Evolutionary conservation across 2,888 invertebrate species (phyloP).

Genomic region (Abscondita cerata): DNA sequence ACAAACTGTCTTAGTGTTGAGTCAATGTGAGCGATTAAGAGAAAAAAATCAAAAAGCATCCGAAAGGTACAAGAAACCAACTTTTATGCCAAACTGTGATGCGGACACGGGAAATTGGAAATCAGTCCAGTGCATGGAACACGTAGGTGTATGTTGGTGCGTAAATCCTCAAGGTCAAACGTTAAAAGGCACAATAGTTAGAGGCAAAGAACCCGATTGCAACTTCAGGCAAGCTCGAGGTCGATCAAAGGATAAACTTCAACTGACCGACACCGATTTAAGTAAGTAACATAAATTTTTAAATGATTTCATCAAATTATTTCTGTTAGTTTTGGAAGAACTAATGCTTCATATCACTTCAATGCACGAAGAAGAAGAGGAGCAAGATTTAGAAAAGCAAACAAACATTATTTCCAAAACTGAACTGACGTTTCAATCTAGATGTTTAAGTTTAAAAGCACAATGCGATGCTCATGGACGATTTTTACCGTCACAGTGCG

Average conservation of each 20-base stretch:
- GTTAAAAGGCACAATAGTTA: constrained; percentile 78
- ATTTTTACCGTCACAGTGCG: constrained; percentile 80
- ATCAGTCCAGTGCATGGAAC: constrained; percentile 79
- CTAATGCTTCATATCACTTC: constrained; percentile 71
- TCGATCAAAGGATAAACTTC: constrained; percentile 52
- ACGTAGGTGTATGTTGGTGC: constrained; percentile 86
- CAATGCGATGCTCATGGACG: constrained; percentile 74
- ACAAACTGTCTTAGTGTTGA: constrained; percentile 68
- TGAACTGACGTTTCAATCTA: constrained; percentile 49
- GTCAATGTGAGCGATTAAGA: constrained; percentile 80
- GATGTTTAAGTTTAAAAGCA: constrained; percentile 60
- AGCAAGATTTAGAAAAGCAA: constrained; percentile 49
- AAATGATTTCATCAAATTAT: neutral
- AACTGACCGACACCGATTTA: constrained; percentile 60
- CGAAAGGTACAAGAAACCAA: constrained; percentile 74
- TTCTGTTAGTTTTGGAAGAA: constrained; percentile 68
- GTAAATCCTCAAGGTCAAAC: constrained; percentile 83
- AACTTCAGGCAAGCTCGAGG: constrained; percentile 81
- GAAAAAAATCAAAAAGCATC: constrained; percentile 79
- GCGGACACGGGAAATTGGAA: constrained; percentile 78
- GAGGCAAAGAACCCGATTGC: constrained; percentile 78
- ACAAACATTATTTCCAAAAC: constrained; percentile 37
- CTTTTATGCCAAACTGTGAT: constrained; percentile 81
- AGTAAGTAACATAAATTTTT: constrained; percentile 52
- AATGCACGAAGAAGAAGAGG: constrained; percentile 62